phyloP scores from a whole-genome alignment of 2,888 invertebrate species.

The Apotomis betuletana region DNA sequence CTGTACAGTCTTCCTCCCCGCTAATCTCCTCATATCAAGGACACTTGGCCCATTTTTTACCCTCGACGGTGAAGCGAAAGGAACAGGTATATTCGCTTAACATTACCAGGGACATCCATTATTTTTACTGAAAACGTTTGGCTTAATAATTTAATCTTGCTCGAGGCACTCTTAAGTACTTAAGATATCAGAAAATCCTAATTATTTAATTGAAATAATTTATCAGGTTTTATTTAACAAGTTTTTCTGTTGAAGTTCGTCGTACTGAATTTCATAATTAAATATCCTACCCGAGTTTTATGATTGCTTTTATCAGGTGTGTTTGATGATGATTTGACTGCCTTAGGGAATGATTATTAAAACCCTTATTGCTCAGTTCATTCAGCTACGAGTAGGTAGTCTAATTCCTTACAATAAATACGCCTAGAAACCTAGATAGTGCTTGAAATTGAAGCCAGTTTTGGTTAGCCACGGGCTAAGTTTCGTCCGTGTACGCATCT shows the following conservation, averaged over 20 bases:
- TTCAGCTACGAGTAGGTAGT: too few species aligned
- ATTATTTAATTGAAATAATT: not conserved
- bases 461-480: too few species aligned
- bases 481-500: too few species aligned
- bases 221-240: not conserved
- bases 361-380: too few species aligned
- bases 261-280: too few species aligned
- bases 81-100: slow-evolving; percentile 26
- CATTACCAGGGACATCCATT: slow-evolving; percentile 24
- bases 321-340: too few species aligned
- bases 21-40: slow-evolving; percentile 17
- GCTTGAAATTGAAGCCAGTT: too few species aligned
- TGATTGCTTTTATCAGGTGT: too few species aligned
- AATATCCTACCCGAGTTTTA: too few species aligned
- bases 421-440: too few species aligned
- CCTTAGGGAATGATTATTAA: too few species aligned
- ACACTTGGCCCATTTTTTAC: slow-evolving; percentile 32
- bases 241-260: not conserved
- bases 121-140: slow-evolving; percentile 20
- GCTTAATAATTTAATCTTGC: slow-evolving; percentile 19
- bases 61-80: slow-evolving; percentile 20
- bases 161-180: not conserved
- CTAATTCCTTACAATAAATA: too few species aligned
- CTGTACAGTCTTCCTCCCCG: slow-evolving; percentile 7
- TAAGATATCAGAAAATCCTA: not conserved